Base-by-base conservation (phyloP, 2,888 invertebrate species). In the Polyommatus iphigenia region DNA sequence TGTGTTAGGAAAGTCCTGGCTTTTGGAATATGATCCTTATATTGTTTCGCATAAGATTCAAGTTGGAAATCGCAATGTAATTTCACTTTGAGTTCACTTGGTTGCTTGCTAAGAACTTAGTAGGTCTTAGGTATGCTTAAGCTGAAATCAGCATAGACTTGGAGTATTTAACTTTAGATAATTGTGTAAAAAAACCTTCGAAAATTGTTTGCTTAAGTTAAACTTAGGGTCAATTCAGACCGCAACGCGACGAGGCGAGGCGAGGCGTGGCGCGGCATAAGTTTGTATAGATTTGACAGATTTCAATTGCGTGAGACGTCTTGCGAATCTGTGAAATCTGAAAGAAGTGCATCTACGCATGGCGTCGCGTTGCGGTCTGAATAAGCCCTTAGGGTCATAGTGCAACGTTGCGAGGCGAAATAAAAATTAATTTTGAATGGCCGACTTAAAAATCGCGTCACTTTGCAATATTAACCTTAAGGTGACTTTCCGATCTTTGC, bases 1-100 rank as follows among this genome's bases (percentile, higher is more conserved):
- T 72, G 78, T 78, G 76, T 71, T 59, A 76, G 76, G 71, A 71
- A 29, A 29, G 15, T 29, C 15, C 15, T 32, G 29, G 32, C 67
- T 67, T 32, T 67, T 29, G 29, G 29, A 67, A 29, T 15, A 13
- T 67, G 67, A 32, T 2, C 29, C 29, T 67, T 67, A 67, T 6
- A 67, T 67, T 18, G 29, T 67, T 32, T 29, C 2, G 0, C 29
- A 18, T 67, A 29, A 32, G 18, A 67, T 32, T 32, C 20, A 67
- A 5, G 29, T 29, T 67, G 3, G 15, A 67, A 62, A 29, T 15
- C 29, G 13, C 13, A 15, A 15, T 29, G 32, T 15, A 29, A 15
- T 67, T 67, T 32, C 29, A 62, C 67, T 32, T 32, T 67, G 29
- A 67, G 5, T 67, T 67, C 67, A 67, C 32, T 67, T 32, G 67